Evolutionary conservation across 2,113 vertebrate species (phyloP), one percentile per base, ranked within the genome.

Genomic region (Vulpes ferrilata): DNA sequence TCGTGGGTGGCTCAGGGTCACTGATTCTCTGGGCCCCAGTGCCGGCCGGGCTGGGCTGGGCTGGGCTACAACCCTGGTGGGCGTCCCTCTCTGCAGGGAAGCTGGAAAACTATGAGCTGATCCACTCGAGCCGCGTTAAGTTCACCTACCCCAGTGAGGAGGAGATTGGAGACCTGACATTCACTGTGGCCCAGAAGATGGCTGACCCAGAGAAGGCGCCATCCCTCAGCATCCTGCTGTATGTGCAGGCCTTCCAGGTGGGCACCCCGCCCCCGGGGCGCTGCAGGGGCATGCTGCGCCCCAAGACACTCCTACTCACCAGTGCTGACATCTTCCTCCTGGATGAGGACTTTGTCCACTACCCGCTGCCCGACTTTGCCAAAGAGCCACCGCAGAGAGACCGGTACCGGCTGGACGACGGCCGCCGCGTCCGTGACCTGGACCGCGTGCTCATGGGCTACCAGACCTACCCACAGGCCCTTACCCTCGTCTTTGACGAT

Each of bases 71-170:
- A 32, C 86, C 96, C 38, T 62, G 27, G 62, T 67, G 9, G 8
- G 2, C 91, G 0, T 98, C 98, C 98, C 60, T 98, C 92, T 95
- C 98, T 98, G 57, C 98, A 99, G 99, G 99, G 74, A 99, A 99
- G 98, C 99, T 99, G 99, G 99, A 99, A 95, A 99, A 99, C 98
- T 99, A 99, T 2, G 99, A 99, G 99, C 98, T 99, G 98, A 99
- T 99, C 97, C 99, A 99, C 97, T 99, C 99, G 23, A 99, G 99
- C 98, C 99, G 99, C 84, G 99, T 99, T 98, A 99, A 99, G 97
- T 99, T 99, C 91, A 98, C 99, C 95, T 99, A 99, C 98, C 99
- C 99, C 48, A 99, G 99, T 15, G 99, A 99, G 98, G 99, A 99
- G 98, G 99, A 99, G 98, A 99, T 99, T 73, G 99, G 99, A 25